Evolutionary conservation across 2,113 vertebrate species (phyloP).

Genomic region (Odocoileus virginianus): DNA sequence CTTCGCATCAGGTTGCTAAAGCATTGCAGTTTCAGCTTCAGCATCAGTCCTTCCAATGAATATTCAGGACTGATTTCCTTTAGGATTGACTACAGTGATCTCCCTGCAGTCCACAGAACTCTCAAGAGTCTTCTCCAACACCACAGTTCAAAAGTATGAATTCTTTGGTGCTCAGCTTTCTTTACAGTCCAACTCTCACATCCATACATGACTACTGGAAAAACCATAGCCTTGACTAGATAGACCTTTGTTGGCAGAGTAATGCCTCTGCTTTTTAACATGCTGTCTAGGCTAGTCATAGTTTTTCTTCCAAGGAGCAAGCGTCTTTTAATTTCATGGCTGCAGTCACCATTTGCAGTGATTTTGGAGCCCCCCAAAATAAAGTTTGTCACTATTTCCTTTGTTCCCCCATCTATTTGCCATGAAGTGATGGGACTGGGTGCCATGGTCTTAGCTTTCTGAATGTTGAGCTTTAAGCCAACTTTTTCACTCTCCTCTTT

Average conservation of each 20-base stretch:
- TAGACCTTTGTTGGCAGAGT: background rate
- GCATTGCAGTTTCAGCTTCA: background rate
- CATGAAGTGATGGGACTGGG: background rate
- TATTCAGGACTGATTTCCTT: background rate
- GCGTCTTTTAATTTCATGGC: background rate
- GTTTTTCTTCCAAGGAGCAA: background rate
- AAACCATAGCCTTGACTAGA: background rate
- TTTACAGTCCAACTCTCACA: background rate
- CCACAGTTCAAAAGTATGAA: background rate
- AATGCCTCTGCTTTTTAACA: background rate
- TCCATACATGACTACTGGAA: background rate
- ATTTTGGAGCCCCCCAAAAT: background rate
- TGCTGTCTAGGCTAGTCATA: background rate
- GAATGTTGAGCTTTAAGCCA: background rate
- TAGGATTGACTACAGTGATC: background rate
- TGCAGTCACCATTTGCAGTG: background rate
- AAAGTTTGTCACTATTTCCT: background rate
- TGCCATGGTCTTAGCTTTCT: background rate
- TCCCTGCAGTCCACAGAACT: background rate
- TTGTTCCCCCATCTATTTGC: background rate
- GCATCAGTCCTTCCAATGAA: background rate
- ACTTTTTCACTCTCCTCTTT: background rate
- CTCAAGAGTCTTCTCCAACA: background rate
- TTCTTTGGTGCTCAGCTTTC: background rate
- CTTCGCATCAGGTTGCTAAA: background rate